Percentiles rank a stretch among this genome's conserved stretches.
Evolutionary conservation across 2,113 vertebrate species (phyloP).

Genomic region (Indri indri): DNA sequence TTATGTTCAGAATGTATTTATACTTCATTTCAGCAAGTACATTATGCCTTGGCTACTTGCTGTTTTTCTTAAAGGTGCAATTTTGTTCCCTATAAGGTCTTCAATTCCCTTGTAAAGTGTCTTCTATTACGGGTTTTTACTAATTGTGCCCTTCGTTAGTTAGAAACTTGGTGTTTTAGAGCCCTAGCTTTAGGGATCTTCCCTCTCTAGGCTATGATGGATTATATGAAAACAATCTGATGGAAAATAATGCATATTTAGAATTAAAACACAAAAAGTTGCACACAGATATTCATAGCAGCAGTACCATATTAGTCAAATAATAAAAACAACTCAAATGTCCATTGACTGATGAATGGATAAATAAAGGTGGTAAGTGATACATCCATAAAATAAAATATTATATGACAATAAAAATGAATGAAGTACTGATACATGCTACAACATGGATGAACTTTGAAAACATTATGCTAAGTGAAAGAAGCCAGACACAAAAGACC

Average conservation of each 20-base stretch:
- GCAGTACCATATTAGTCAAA: neutral
- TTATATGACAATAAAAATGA: neutral
- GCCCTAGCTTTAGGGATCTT: neutral
- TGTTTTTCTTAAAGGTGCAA: neutral
- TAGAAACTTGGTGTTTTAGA: neutral
- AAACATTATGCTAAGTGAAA: neutral
- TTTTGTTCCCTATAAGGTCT: neutral
- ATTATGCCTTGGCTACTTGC: neutral
- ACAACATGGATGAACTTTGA: neutral
- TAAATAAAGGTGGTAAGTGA: neutral
- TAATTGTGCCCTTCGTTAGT: neutral
- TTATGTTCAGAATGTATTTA: neutral
- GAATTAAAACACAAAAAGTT: neutral
- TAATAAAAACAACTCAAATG: neutral
- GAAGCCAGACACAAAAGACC: neutral
- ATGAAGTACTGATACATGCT: neutral
- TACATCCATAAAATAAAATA: neutral
- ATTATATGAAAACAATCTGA: neutral
- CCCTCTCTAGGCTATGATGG: neutral
- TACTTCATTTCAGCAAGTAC: neutral
- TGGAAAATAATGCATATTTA: neutral
- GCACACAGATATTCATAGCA: neutral
- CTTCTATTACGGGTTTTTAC: neutral
- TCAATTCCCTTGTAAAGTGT: neutral
- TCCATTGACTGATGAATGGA: neutral